A percentile compares a stretch with the other conserved stretches of the same genome.
Evolutionary conservation across 2,113 vertebrate genomes (phyloP).

Genomic region (Aix galericulata): DNA sequence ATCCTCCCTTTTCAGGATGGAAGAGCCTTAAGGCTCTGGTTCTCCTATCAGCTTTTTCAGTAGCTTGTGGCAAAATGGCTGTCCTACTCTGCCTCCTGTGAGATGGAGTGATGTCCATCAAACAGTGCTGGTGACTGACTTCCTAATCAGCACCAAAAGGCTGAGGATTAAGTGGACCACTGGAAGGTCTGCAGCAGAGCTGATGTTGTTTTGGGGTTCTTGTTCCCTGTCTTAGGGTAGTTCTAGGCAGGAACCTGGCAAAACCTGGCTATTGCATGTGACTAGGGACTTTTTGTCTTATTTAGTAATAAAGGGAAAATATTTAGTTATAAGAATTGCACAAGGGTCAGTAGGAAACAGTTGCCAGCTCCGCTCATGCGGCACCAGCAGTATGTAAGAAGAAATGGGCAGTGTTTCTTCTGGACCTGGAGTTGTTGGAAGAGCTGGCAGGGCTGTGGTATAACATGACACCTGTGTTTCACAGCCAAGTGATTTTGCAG

Average conservation of each 20-base stretch:
- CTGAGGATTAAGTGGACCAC: accelerated
- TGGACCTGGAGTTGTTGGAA: background rate
- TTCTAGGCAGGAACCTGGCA: background rate
- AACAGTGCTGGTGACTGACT: background rate
- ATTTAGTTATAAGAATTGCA: background rate
- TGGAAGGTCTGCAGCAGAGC: background rate
- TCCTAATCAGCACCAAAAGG: accelerated
- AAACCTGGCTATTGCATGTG: background rate
- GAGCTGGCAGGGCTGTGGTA: background rate
- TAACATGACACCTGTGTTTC: background rate
- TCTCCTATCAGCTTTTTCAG: background rate
- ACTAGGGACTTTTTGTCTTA: background rate
- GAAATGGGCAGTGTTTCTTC: background rate
- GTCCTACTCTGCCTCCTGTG: accelerated
- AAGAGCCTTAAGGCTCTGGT: background rate
- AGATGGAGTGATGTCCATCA: background rate
- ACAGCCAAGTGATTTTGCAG: background rate
- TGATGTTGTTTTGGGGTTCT: background rate
- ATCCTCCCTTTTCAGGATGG: background rate
- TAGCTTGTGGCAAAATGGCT: background rate
- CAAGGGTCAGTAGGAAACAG: background rate
- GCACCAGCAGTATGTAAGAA: background rate
- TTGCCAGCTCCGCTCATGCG: background rate
- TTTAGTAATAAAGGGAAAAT: background rate
- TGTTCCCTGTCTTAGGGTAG: background rate